Base-by-base conservation (phyloP, 2,888 invertebrate genomes). In the Leucophora obtusa region DNA sequence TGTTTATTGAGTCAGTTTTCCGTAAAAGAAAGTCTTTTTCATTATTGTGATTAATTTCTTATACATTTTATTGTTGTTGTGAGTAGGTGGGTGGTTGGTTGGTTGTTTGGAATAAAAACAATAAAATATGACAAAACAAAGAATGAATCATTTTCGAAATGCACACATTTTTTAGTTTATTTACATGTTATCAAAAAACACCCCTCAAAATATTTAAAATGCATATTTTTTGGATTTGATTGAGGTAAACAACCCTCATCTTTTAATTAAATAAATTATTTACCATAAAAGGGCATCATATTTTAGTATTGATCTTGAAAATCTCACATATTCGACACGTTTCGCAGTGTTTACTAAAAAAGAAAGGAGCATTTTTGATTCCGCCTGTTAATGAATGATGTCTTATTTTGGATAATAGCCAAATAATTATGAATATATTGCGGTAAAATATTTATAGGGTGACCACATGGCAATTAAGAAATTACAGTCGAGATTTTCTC, bases 1-100 rank as follows among this genome's bases (percentile, higher is more conserved):
- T 35, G 35, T 53, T 53, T 53, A 53, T 65, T 53, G 35, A 53
- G 51, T 18, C 65, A 65, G 65, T 53, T 11, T 38, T 38, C n/a
- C 14, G 14, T n/a, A 47, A n/a, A 47, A n/a, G 3, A 47, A 47
- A 47, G n/a, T 11, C 11, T 11, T 38, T 38, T 38, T 38, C 14
- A 38, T 38, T 38, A 38, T 38, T 47, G 14, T 47, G 43, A 47
- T 47, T 47, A 47, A 47, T 47, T 47, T 47, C 14, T n/a, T n/a
- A n/a, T 1, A 38, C 3, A 38, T 9, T 38, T 38, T 38, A 35
- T 47, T n/a, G 43, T 47, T 47, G n/a, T n/a, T 47, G 43, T 47
- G 4, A 47, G 14, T n/a, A n/a, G 5, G 38, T 66, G 58, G 72
- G 58, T 51, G 50, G n/a, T 50, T 62, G 21, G n/a, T n/a, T n/a